A percentile compares a stretch with the other conserved stretches of the same genome.
Conservation (phyloP, 2,797 vertebrate species). For the Sebastes nivosus region DNA sequence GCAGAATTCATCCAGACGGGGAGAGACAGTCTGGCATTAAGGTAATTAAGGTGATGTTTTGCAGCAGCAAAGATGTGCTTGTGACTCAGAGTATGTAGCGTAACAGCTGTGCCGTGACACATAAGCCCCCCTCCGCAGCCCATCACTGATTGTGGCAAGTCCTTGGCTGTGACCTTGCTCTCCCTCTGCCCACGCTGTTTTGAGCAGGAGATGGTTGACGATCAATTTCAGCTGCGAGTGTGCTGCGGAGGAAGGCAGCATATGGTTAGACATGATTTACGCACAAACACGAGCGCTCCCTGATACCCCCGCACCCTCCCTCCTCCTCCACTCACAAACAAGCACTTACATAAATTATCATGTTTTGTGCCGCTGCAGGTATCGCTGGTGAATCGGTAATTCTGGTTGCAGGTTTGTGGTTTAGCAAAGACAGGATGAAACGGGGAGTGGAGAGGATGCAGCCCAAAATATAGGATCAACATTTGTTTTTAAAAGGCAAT, state of each 20-base stretch:
- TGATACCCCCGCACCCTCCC: not conserved
- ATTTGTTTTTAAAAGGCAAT: not conserved
- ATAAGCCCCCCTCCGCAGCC: slow-evolving; percentile 54
- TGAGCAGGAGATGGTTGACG: slow-evolving; percentile 64
- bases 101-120: slow-evolving; percentile 72
- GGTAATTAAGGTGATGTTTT: slow-evolving; percentile 70
- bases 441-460: not conserved
- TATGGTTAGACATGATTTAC: slow-evolving; percentile 74
- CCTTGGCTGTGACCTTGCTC: slow-evolving; percentile 80
- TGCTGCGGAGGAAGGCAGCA: slow-evolving; percentile 56
- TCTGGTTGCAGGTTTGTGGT: slow-evolving; percentile 11
- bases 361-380: slow-evolving; percentile 44
- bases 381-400: slow-evolving; percentile 14
- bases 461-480: not conserved
- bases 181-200: slow-evolving; percentile 57
- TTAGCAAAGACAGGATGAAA: not conserved
- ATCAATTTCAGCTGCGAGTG: slow-evolving; percentile 69
- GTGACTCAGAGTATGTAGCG: slow-evolving; percentile 50
- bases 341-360: slow-evolving; percentile 69
- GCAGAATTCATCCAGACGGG: slow-evolving; percentile 27
- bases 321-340: slow-evolving; percentile 41
- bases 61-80: slow-evolving; percentile 48
- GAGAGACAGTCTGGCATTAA: slow-evolving; percentile 43
- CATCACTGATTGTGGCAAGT: slow-evolving; percentile 72
- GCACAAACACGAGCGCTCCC: slow-evolving; percentile 46